Percentiles rank a stretch among this genome's conserved stretches.
Evolutionary conservation across 2,113 vertebrate genomes (phyloP).

Genomic region (Phylloscopus trochiloides): DNA sequence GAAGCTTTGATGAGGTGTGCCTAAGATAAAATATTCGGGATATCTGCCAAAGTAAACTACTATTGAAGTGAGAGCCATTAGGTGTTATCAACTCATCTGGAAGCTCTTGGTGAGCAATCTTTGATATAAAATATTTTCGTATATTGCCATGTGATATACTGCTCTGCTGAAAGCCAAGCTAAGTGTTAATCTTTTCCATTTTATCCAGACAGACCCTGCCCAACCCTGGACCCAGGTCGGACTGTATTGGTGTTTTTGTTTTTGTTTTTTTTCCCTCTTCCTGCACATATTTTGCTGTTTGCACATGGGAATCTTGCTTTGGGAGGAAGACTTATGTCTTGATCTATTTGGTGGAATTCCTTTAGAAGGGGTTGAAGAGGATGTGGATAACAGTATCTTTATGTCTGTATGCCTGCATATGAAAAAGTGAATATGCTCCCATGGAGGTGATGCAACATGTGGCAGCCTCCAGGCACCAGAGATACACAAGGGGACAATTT

Average conservation of each 20-base stretch:
- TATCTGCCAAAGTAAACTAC: constrained; percentile 21
- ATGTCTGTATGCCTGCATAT: accelerated
- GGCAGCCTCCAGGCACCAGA: background rate
- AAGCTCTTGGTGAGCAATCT: constrained; percentile 34
- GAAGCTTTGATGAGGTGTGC: constrained; percentile 39
- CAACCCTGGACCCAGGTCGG: background rate
- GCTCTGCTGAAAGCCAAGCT: constrained; percentile 3
- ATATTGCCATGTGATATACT: background rate
- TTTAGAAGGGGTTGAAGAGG: background rate
- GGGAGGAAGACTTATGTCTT: background rate
- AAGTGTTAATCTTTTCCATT: background rate
- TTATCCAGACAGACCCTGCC: background rate
- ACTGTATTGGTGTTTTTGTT: background rate
- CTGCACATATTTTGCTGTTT: background rate
- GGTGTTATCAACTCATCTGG: constrained; percentile 55
- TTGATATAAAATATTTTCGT: constrained; percentile 9
- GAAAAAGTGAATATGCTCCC: background rate
- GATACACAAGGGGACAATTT: accelerated
- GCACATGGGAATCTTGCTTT: background rate
- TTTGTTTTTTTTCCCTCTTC: background rate
- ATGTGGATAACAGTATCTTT: background rate
- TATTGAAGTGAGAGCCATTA: constrained; percentile 13
- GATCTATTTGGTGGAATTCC: background rate
- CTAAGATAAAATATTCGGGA: background rate
- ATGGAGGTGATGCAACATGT: accelerated